A percentile compares a stretch with the other conserved stretches of the same genome.
phyloP scores from a whole-genome alignment of 2,888 invertebrate species.

The Allacma fusca region DNA sequence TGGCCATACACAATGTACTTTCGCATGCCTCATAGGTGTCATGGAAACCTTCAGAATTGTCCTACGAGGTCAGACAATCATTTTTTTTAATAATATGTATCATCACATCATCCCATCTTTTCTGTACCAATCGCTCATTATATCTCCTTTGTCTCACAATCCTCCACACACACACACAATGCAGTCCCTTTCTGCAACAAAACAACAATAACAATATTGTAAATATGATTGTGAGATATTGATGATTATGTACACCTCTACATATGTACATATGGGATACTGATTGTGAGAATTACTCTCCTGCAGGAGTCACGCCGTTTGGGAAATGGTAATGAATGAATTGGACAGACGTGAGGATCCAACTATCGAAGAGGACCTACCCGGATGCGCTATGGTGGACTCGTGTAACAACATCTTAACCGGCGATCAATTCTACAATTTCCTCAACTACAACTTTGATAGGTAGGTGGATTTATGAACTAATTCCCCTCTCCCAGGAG shows the following conservation, averaged over 20 bases:
- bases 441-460: constrained; percentile 92
- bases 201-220: too few relatives aligned
- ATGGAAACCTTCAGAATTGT: constrained; percentile 89
- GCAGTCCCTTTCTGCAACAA: too few relatives aligned
- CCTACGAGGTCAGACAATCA: constrained; percentile 79
- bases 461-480: too few relatives aligned
- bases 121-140: background rate
- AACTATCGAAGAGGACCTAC: constrained; percentile 84
- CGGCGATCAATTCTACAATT: constrained; percentile 93
- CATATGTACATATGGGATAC: too few relatives aligned
- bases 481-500: too few relatives aligned
- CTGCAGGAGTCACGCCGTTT: constrained; percentile 84
- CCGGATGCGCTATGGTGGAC: constrained; percentile 94
- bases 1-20: constrained; percentile 99
- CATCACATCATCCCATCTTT: constrained; percentile 15
- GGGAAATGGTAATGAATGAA: constrained; percentile 97
- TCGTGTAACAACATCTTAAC: constrained; percentile 87
- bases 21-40: constrained; percentile 93
- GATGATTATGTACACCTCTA: too few relatives aligned
- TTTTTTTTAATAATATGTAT: constrained; percentile 9
- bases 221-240: too few relatives aligned
- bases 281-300: too few relatives aligned
- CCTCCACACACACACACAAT: too few relatives aligned
- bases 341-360: constrained; percentile 91
- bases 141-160: too few relatives aligned